Evolutionary conservation across 2,113 vertebrate genomes (phyloP).

Genomic region (Collichthys lucidus): DNA sequence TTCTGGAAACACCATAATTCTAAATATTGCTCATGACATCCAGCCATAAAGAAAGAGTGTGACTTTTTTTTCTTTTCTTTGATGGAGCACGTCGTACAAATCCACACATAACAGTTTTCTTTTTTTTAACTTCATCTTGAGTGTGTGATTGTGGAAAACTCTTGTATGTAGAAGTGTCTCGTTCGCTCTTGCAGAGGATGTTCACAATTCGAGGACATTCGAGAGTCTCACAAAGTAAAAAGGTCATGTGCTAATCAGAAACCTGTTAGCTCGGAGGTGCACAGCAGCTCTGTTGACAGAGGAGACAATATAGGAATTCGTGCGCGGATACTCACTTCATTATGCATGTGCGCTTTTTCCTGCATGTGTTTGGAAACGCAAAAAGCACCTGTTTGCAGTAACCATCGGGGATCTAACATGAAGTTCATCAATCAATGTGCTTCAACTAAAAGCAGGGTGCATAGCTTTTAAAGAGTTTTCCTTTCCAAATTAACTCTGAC

Average conservation of each 20-base stretch:
- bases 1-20: constrained; percentile 40
- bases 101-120: not conserved
- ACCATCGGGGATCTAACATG: constrained; percentile 10
- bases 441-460: not conserved
- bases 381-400: constrained; percentile 16
- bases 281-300: constrained; percentile 31
- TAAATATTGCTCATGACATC: constrained; percentile 14
- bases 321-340: constrained; percentile 7
- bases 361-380: constrained; percentile 14
- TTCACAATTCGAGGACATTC: not conserved
- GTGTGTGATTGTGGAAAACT: no score
- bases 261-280: not conserved
- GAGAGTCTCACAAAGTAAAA: constrained; percentile 16
- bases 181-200: not conserved
- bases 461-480: no score
- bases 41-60: not conserved
- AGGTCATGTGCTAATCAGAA: constrained; percentile 54
- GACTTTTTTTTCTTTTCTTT: not conserved
- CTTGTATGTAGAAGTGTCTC: not conserved
- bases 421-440: constrained; percentile 31
- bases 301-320: constrained; percentile 5
- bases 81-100: not conserved
- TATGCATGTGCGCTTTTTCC: constrained; percentile 13
- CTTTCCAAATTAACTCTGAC: not conserved
- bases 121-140: no score